phyloP scores from a whole-genome alignment of 2,797 vertebrate species.

The Discoglossus pictus region DNA sequence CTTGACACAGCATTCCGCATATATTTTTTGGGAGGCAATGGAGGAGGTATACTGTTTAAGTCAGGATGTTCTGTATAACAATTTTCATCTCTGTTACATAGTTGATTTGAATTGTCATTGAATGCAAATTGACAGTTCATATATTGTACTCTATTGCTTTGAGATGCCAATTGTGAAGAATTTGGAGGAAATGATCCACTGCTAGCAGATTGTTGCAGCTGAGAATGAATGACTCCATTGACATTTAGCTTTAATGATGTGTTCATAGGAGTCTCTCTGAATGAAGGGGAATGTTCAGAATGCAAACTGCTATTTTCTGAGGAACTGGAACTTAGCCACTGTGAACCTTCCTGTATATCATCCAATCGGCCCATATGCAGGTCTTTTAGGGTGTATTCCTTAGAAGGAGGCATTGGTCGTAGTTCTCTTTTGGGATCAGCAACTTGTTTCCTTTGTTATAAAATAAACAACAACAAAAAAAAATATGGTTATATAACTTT shows the following conservation, averaged over 20 bases:
- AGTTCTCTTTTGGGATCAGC: conserved; percentile 19
- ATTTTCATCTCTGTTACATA: conserved; percentile 43
- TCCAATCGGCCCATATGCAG: not conserved
- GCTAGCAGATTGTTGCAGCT: conserved; percentile 12
- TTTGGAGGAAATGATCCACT: conserved; percentile 46
- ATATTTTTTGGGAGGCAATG: conserved; percentile 82
- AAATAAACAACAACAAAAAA: not conserved
- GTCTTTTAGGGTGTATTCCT: conserved; percentile 27
- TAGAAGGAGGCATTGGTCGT: conserved; percentile 11
- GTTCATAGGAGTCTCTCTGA: not conserved
- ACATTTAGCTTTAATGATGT: conserved; percentile 52
- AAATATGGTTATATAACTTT: not conserved
- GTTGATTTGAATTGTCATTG: not conserved
- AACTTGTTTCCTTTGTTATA: conserved; percentile 31
- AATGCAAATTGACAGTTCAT: conserved; percentile 22
- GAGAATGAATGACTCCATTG: conserved; percentile 40
- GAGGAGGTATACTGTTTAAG: conserved; percentile 69
- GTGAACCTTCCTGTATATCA: conserved; percentile 5
- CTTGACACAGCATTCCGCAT: conserved; percentile 54
- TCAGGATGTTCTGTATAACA: conserved; percentile 54
- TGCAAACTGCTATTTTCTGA: conserved; percentile 1
- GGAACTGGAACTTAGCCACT: not conserved
- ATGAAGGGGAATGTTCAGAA: conserved; percentile 1
- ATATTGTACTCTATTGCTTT: conserved; percentile 45
- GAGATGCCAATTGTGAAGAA: conserved; percentile 36